These are phyloP conservation scores for Zaprionus lachaisei DNA, from an alignment of 1,140 invertebrate species.

Conservation along the genomic window DNA sequence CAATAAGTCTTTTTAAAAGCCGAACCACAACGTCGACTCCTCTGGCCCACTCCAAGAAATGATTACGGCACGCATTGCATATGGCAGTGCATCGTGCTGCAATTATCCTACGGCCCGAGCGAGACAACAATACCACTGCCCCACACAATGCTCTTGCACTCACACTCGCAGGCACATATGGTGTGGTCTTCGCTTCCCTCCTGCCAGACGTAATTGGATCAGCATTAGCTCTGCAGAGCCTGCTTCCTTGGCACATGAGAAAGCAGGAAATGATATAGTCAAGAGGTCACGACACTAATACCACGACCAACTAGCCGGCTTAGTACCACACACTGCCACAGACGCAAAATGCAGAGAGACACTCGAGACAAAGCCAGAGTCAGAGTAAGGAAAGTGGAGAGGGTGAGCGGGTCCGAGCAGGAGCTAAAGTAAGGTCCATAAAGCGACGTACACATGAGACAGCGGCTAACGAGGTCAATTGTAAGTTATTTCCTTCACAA, in stretches of 20 bases:
- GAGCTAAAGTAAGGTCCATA: slow-evolving; percentile 36
- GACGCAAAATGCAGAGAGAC: slow-evolving; percentile 3
- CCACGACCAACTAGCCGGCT: slow-evolving; percentile 57
- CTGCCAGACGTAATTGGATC: slow-evolving; percentile 65
- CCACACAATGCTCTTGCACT: slow-evolving; percentile 3
- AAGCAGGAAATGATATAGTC: slow-evolving; percentile 73
- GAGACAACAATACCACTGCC: slow-evolving; percentile 18
- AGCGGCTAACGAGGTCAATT: slow-evolving; percentile 77
- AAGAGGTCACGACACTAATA: slow-evolving; percentile 70
- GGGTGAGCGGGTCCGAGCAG: not conserved
- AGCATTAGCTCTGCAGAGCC: slow-evolving; percentile 54
- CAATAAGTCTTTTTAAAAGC: slow-evolving; percentile 38
- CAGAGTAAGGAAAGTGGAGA: not conserved
- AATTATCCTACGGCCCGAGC: not conserved
- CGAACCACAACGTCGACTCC: slow-evolving; percentile 18
- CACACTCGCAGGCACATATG: not conserved
- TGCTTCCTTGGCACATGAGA: slow-evolving; percentile 33
- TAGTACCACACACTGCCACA: slow-evolving; percentile 22
- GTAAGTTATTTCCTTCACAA: slow-evolving; percentile 74
- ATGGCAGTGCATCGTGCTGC: slow-evolving; percentile 18
- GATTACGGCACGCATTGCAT: slow-evolving; percentile 34
- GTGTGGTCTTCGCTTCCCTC: slow-evolving; percentile 19
- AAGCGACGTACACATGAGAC: slow-evolving; percentile 55
- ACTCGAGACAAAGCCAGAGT: slow-evolving; percentile 16
- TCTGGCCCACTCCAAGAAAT: slow-evolving; percentile 22